Evolutionary conservation across 1,140 invertebrate genomes (phyloP).

Genomic region (Nautilus pompilius): DNA sequence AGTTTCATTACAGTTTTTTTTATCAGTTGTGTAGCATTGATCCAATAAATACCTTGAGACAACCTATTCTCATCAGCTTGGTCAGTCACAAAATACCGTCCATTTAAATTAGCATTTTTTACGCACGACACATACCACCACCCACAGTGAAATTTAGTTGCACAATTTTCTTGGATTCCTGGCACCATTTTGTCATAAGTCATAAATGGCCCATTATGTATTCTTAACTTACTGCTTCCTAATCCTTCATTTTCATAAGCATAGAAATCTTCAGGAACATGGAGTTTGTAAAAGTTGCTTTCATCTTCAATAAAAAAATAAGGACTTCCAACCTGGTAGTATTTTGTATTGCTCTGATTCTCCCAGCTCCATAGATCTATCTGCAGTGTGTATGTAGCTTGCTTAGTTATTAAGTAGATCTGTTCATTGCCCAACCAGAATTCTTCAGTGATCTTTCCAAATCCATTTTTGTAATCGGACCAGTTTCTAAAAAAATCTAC

Average conservation of each 20-base stretch:
- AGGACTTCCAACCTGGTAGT: slow-evolving; percentile 20
- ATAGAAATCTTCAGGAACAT: slow-evolving; percentile 10
- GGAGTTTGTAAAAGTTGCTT: slow-evolving; percentile 10
- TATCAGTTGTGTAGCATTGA: slow-evolving; percentile 16
- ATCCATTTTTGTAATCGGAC: slow-evolving; percentile 90
- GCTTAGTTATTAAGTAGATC: slow-evolving; percentile 49
- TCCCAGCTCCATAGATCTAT: slow-evolving; percentile 64
- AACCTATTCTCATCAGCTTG: slow-evolving; percentile 4
- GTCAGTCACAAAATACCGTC: slow-evolving; percentile 14
- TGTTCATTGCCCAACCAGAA: slow-evolving; percentile 58
- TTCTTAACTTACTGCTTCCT: slow-evolving; percentile 17
- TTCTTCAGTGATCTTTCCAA: slow-evolving; percentile 77
- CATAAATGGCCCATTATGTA: slow-evolving; percentile 19
- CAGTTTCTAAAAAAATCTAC: slow-evolving; percentile 85
- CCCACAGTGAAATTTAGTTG: slow-evolving; percentile 21
- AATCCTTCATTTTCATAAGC: slow-evolving; percentile 5
- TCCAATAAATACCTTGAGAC: slow-evolving; percentile 19
- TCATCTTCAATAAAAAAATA: slow-evolving; percentile 17
- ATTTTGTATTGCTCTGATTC: background rate
- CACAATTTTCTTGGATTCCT: slow-evolving; percentile 18
- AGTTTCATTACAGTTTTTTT: slow-evolving; percentile 11
- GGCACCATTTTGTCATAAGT: slow-evolving; percentile 11
- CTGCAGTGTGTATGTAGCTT: slow-evolving; percentile 59
- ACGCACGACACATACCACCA: slow-evolving; percentile 28
- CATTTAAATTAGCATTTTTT: slow-evolving; percentile 19